Percentiles rank a stretch among this genome's conserved stretches.
phyloP scores from a whole-genome alignment of 1,140 invertebrate genomes.

The Diachasmimorpha longicaudata region DNA sequence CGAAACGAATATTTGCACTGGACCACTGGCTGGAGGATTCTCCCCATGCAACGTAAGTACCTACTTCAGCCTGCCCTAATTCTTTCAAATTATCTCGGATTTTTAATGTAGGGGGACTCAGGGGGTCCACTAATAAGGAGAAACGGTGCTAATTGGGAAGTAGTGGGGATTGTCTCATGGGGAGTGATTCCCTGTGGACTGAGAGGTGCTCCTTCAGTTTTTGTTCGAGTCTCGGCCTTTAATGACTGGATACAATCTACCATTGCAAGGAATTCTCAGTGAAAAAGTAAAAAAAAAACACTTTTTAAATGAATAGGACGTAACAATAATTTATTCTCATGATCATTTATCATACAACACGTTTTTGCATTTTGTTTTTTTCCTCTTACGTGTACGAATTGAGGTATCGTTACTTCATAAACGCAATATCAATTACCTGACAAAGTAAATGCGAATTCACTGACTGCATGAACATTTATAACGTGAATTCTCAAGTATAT shows the following conservation, averaged over 20 bases:
- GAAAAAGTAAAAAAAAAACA: not conserved
- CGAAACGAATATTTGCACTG: conserved; percentile 67
- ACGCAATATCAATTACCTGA: not conserved
- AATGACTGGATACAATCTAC: conserved; percentile 53
- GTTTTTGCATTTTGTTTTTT: not conserved
- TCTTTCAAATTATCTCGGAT: not conserved
- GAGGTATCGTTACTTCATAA: not conserved
- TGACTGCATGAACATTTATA: not conserved
- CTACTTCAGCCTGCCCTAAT: not conserved
- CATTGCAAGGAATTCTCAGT: not conserved
- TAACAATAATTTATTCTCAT: conserved; percentile 30
- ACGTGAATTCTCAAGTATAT: not conserved
- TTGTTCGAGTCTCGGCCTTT: conserved; percentile 66
- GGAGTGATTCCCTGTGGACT: conserved; percentile 72
- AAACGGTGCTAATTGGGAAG: conserved; percentile 14
- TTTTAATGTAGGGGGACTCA: conserved; percentile 62
- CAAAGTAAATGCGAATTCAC: not conserved
- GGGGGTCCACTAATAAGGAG: conserved; percentile 68
- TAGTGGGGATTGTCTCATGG: conserved; percentile 75
- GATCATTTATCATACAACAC: conserved; percentile 17
- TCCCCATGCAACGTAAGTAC: conserved; percentile 66
- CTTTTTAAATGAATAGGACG: conserved; percentile 13
- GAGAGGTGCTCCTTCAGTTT: conserved; percentile 70
- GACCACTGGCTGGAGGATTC: conserved; percentile 63
- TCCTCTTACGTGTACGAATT: not conserved